These are phyloP conservation scores for Psephotus haematonotus DNA, from an alignment of 2,113 vertebrate species.

Conservation along the genomic window DNA sequence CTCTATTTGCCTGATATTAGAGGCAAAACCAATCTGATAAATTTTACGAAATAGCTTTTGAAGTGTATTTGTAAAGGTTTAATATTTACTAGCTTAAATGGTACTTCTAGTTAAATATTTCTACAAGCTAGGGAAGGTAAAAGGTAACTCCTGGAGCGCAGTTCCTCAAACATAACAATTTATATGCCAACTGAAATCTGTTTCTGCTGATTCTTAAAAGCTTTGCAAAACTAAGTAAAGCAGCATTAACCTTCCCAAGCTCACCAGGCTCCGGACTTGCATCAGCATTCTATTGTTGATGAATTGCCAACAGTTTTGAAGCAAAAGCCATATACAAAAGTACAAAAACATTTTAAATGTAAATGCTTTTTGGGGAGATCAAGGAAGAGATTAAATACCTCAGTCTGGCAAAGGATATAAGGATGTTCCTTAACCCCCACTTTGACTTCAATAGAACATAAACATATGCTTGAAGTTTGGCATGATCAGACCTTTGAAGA, in stretches of 20 bases:
- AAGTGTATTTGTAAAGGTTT: not conserved
- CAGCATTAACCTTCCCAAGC: not conserved
- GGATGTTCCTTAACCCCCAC: not conserved
- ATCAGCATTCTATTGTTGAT: slow-evolving; percentile 25
- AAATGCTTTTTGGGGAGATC: slow-evolving; percentile 18
- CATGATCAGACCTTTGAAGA: not conserved
- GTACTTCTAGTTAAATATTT: not conserved
- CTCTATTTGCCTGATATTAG: not conserved
- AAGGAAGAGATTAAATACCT: slow-evolving; percentile 48
- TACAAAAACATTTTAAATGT: slow-evolving; percentile 37
- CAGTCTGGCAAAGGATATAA: slow-evolving; percentile 36
- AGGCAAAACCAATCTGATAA: not conserved
- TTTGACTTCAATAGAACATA: not conserved
- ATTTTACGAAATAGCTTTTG: not conserved
- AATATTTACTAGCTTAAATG: slow-evolving; percentile 27
- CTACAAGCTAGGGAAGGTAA: not conserved
- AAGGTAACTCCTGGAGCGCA: not conserved
- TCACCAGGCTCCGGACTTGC: not conserved
- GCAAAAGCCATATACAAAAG: slow-evolving; percentile 8
- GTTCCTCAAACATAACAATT: slow-evolving; percentile 21
- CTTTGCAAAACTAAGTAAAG: not conserved
- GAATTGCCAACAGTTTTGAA: slow-evolving; percentile 46
- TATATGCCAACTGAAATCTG: slow-evolving; percentile 7
- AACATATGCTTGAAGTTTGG: slow-evolving; percentile 8
- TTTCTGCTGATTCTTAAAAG: not conserved